phyloP scores from a whole-genome alignment of 2,888 invertebrate genomes.

The Tenthredo amoena region DNA sequence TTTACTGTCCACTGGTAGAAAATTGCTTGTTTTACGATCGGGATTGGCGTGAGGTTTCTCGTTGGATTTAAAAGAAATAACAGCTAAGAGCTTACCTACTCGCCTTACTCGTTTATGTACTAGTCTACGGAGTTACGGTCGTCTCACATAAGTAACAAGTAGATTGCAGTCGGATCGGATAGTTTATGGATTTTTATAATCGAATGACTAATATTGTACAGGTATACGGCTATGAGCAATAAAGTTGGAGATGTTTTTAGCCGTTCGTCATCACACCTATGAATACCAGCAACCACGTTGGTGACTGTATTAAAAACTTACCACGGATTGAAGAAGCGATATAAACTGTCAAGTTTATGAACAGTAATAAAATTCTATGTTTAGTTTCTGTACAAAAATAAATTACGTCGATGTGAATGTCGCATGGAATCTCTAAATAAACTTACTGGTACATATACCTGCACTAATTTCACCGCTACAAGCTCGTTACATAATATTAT shows the following conservation, averaged over 20 bases:
- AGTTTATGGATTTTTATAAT: not conserved
- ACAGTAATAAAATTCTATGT: constrained; percentile 6
- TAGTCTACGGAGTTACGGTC: not conserved
- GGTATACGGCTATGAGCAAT: not conserved
- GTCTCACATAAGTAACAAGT: not conserved
- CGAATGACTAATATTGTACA: not conserved
- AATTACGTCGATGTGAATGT: not conserved
- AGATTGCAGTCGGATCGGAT: not conserved
- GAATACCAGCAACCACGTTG: not conserved
- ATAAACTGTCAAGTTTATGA: constrained; percentile 8
- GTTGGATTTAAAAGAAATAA: constrained; percentile 31
- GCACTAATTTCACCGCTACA: not conserved
- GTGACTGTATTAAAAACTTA: not conserved
- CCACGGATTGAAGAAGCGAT: not conserved
- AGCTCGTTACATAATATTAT: not conserved
- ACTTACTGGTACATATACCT: not conserved
- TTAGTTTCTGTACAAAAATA: not conserved
- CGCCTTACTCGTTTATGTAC: constrained; percentile 13
- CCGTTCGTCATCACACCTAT: not conserved
- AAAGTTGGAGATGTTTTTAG: not conserved
- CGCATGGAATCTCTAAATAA: not conserved
- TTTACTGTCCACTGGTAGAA: constrained; percentile 59
- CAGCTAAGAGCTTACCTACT: not conserved
- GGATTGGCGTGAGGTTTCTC: not conserved
- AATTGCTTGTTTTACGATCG: constrained; percentile 59